Evolutionary conservation across 1,140 invertebrate genomes (phyloP).

Genomic region (Teleopsis dalmanni): DNA sequence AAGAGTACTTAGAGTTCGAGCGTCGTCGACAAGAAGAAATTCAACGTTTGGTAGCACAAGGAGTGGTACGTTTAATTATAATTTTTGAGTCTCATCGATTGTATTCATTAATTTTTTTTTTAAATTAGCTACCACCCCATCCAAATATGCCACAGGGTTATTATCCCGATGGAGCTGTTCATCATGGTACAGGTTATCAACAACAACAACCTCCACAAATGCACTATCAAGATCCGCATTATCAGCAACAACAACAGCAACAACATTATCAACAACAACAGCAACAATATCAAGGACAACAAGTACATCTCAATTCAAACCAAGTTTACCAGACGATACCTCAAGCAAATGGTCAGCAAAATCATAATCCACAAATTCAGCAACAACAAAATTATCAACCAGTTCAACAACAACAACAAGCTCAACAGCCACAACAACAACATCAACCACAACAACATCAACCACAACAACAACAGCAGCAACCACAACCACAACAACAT

Average conservation of each 20-base stretch:
- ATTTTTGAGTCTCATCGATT: slow-evolving; percentile 15
- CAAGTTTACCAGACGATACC: slow-evolving; percentile 25
- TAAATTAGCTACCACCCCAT: slow-evolving; percentile 25
- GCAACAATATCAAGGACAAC: slow-evolving; percentile 27
- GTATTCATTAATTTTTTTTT: slow-evolving; percentile 9
- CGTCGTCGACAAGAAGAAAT: slow-evolving; percentile 57
- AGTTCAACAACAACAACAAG: slow-evolving; percentile 6
- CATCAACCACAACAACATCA: slow-evolving; percentile 14
- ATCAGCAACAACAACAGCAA: slow-evolving; percentile 32
- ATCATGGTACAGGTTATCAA: slow-evolving; percentile 20
- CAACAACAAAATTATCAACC: slow-evolving; percentile 12
- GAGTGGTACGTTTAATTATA: slow-evolving; percentile 46
- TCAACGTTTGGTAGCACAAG: slow-evolving; percentile 52
- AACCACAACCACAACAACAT: slow-evolving; percentile 19
- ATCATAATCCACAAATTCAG: slow-evolving; percentile 9
- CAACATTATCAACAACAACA: slow-evolving; percentile 42
- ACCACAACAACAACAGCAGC: slow-evolving; percentile 19
- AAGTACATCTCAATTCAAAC: slow-evolving; percentile 25
- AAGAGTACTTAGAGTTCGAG: slow-evolving; percentile 71
- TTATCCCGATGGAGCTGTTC: slow-evolving; percentile 23
- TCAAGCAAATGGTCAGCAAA: slow-evolving; percentile 8
- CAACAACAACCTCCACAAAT: slow-evolving; percentile 9
- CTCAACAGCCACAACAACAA: slow-evolving; percentile 12
- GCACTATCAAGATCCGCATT: slow-evolving; percentile 31
- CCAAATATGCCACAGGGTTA: slow-evolving; percentile 40